These are phyloP conservation scores for Tauraco hartlaubi DNA, from an alignment of 2,797 vertebrate genomes.

Conservation along the genomic window DNA sequence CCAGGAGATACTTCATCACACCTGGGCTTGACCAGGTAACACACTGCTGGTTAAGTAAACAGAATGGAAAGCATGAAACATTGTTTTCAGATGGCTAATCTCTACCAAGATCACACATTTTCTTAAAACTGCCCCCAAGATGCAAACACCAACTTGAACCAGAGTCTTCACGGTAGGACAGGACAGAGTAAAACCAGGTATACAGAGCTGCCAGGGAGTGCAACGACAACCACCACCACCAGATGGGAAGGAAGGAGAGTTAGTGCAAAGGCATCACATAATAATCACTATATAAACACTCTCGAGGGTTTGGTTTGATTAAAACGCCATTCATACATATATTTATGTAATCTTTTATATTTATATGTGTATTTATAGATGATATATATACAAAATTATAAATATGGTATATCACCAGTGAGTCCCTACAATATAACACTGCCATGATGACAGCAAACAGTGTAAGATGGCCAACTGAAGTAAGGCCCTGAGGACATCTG, in stretches of 20 bases:
- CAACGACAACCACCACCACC: background rate
- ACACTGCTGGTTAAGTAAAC: background rate
- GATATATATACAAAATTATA: background rate
- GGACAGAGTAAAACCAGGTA: background rate
- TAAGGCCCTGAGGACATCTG: background rate
- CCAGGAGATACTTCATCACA: background rate
- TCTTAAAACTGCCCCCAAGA: background rate
- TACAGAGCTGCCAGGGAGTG: background rate
- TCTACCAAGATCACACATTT: background rate
- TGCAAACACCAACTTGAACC: background rate
- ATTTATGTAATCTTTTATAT: too few relatives aligned
- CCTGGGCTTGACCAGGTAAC: background rate
- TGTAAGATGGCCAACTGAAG: background rate
- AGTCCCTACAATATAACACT: background rate
- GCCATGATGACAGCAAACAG: background rate
- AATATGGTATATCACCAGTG: background rate
- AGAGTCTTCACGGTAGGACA: accelerated
- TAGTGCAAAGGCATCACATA: background rate
- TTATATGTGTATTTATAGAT: background rate
- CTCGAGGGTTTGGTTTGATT: background rate
- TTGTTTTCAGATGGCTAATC: background rate
- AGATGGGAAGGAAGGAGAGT: background rate
- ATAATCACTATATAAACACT: background rate
- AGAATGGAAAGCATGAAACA: background rate
- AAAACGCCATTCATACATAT: background rate